Base-by-base conservation (phyloP, 2,888 invertebrate species). In the Drosophila fungiperda region DNA sequence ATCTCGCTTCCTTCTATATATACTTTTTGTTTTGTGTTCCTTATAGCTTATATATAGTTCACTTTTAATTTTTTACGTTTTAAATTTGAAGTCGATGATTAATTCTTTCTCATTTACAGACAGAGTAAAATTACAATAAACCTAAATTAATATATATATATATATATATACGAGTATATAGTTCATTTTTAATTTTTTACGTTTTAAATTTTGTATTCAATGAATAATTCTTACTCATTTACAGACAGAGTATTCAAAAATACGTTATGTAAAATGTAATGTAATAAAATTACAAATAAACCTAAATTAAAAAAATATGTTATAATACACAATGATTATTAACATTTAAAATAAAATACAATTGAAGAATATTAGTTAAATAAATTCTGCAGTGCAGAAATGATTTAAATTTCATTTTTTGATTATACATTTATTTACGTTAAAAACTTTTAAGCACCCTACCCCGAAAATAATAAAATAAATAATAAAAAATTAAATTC, bases 201-300 rank as follows among this genome's bases (percentile, higher is more conserved):
- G 40, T n/a, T 17, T n/a, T n/a, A 40, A n/a, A 20, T 11, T 5
- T 0, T 12, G 2, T 0, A 0, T 20, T 20, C 9, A 40, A n/a
- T 17, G n/a, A 40, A 9, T 40, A 2, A n/a, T 9, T 9, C 9
- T n/a, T 40, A n/a, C 9, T n/a, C 0, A n/a, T 40, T 40, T 9
- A 5, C 29, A 29, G 29, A 29, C 29, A 5, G 29, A 29, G 29
- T 29, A 5, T 5, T 0, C 5, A 29, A 29, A 5, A 29, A 29
- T 29, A 29, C 6, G 29, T 29, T 5, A 5, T 26, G 26, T 26
- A 26, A 26, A 26, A 26, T 26, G 26, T 26, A 26, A 26, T 26
- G 26, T 26, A 26, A 26, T 9, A n/a, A n/a, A 38, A 0, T 36
- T 36, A 36, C 5, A 36, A 36, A 36, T 36, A 6, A 15, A 11